Evolutionary conservation across 2,888 invertebrate species (phyloP).

Genomic region (Idaea biselata): DNA sequence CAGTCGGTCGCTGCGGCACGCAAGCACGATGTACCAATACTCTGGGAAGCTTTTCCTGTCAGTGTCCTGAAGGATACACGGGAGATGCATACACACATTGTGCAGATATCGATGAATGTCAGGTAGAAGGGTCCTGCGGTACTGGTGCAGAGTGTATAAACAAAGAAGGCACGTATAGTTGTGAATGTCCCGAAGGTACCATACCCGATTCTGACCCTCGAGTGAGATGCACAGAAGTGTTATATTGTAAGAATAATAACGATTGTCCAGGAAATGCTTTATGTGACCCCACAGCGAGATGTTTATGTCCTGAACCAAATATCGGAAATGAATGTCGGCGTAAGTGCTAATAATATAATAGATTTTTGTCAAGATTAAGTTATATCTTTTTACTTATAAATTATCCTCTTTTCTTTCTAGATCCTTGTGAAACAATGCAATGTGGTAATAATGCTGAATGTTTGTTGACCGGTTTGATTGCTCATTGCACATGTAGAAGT

Average conservation of each 20-base stretch:
- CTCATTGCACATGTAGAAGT: constrained; percentile 90
- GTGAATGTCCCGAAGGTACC: constrained; percentile 90
- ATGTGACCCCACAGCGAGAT: constrained; percentile 88
- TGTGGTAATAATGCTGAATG: constrained; percentile 95
- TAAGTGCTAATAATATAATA: constrained; percentile 69
- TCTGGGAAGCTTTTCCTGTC: constrained; percentile 89
- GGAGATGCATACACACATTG: constrained; percentile 92
- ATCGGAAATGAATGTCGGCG: constrained; percentile 95
- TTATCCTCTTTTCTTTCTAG: constrained; percentile 66
- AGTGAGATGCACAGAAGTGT: constrained; percentile 89
- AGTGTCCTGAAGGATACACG: constrained; percentile 91
- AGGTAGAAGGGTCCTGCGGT: constrained; percentile 86
- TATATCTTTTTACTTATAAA: constrained; percentile 7
- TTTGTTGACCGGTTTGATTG: constrained; percentile 89
- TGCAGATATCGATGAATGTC: constrained; percentile 91
- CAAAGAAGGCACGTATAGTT: constrained; percentile 87
- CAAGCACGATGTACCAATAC: constrained; percentile 91
- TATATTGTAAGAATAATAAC: constrained; percentile 86
- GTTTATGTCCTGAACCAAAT: constrained; percentile 94
- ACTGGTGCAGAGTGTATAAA: constrained; percentile 90
- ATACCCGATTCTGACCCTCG: constrained; percentile 92
- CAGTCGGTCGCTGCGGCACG: constrained; percentile 90
- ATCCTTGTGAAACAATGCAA: constrained; percentile 92
- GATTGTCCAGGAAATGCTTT: constrained; percentile 95
- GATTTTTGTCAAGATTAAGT: constrained; percentile 7